Evolutionary conservation across 2,113 vertebrate genomes (phyloP).

Genomic region (Halcyon senegalensis): DNA sequence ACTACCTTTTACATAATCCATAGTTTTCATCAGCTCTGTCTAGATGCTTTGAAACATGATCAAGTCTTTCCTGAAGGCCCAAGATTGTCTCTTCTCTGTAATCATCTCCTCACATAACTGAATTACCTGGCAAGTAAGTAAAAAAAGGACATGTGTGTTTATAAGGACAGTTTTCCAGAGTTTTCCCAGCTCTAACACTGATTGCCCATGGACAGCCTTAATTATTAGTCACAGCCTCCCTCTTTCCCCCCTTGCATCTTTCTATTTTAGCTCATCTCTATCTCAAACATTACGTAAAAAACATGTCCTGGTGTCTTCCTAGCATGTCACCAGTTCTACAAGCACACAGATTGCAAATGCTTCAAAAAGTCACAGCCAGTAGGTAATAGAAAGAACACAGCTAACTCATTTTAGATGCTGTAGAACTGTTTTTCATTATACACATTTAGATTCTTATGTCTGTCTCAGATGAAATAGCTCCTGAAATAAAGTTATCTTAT

Average conservation of each 20-base stretch:
- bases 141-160: not conserved
- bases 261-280: not conserved
- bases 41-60: not conserved
- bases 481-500: not conserved
- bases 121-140: not conserved
- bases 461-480: not conserved
- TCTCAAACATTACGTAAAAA: not conserved
- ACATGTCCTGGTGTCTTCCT: not conserved
- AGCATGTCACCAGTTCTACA: not conserved
- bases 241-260: not conserved
- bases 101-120: not conserved
- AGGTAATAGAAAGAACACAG: not conserved
- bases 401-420: not conserved
- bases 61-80: not conserved
- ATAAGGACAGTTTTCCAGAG: not conserved
- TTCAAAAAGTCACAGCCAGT: not conserved
- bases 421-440: not conserved
- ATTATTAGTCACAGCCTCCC: not conserved
- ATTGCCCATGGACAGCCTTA: not conserved
- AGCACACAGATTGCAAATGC: not conserved
- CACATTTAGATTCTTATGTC: not conserved
- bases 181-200: not conserved
- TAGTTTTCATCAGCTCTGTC: not conserved
- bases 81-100: not conserved
- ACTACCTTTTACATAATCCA: not conserved